phyloP scores from a whole-genome alignment of 2,113 vertebrate species.

The Alethe castanea region DNA sequence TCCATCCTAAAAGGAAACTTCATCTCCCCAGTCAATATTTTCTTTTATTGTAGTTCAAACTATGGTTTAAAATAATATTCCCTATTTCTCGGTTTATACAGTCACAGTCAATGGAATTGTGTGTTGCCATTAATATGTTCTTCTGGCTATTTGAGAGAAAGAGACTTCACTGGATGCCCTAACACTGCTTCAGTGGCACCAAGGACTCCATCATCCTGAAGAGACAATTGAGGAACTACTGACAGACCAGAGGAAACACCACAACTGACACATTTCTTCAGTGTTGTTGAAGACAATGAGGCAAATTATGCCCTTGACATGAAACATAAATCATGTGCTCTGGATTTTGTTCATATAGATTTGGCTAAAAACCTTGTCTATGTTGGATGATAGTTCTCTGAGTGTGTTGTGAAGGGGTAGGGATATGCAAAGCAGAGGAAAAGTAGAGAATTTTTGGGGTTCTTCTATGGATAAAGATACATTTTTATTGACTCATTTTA shows the following conservation, averaged over 20 bases:
- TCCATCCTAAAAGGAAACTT: neutral
- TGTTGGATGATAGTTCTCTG: neutral
- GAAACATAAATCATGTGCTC: neutral
- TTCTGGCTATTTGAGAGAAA: neutral
- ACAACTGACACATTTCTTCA: neutral
- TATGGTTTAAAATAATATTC: neutral
- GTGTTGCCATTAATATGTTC: neutral
- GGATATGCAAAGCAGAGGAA: neutral
- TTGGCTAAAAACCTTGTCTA: neutral
- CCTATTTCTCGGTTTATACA: neutral
- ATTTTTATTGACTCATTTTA: slow-evolving; percentile 49
- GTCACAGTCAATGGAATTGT: neutral
- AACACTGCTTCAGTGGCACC: neutral
- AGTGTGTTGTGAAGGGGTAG: neutral
- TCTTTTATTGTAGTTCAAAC: neutral
- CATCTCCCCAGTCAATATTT: neutral
- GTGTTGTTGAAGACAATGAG: neutral
- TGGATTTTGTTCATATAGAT: neutral
- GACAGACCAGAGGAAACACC: neutral
- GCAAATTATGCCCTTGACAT: neutral
- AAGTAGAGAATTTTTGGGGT: neutral
- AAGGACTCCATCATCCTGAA: neutral
- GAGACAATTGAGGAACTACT: neutral
- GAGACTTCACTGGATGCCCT: neutral
- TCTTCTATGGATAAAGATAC: neutral